Percentiles rank a stretch among this genome's conserved stretches.
These are phyloP conservation scores for Melanotus villosus DNA, from an alignment of 2,888 invertebrate genomes.

Conservation along the genomic window DNA sequence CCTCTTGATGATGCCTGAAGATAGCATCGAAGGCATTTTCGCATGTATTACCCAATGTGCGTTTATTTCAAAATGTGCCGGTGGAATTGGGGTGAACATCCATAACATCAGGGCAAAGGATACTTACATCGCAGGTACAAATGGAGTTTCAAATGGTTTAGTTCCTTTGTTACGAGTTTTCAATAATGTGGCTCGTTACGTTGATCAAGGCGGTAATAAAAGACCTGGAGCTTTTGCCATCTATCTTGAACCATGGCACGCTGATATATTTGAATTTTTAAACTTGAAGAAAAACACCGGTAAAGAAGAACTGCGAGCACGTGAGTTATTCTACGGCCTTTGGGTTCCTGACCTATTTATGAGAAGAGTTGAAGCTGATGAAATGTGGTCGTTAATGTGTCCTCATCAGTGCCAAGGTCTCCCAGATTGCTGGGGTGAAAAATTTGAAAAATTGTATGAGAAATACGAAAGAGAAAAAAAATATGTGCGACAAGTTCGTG, in stretches of 20 bases:
- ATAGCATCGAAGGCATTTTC: conserved; percentile 96
- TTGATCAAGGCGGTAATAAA: conserved; percentile 98
- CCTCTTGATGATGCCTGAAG: conserved; percentile 92
- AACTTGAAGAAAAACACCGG: conserved; percentile 96
- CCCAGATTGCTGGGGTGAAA: conserved; percentile 93
- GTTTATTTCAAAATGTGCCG: conserved; percentile 95
- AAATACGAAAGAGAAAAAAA: conserved; percentile 88
- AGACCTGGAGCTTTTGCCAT: conserved; percentile 98
- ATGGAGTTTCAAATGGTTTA: conserved; percentile 94
- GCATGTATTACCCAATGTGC: conserved; percentile 94
- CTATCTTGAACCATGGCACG: conserved; percentile 99
- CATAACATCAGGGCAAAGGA: conserved; percentile 96
- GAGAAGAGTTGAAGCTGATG: conserved; percentile 90
- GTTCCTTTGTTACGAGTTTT: conserved; percentile 96
- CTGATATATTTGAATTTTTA: conserved; percentile 95
- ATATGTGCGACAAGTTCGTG: conserved; percentile 78
- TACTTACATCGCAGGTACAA: conserved; percentile 93
- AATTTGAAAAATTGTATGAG: conserved; percentile 91
- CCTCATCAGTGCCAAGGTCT: conserved; percentile 94
- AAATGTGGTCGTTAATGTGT: conserved; percentile 96
- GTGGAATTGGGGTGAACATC: conserved; percentile 96
- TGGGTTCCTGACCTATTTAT: conserved; percentile 99
- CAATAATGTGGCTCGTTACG: conserved; percentile 96
- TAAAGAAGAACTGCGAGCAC: conserved; percentile 93
- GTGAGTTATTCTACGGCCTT: conserved; percentile 96